These are phyloP conservation scores for Microtus richardsoni DNA, from an alignment of 2,113 vertebrate genomes.

Conservation along the genomic window DNA sequence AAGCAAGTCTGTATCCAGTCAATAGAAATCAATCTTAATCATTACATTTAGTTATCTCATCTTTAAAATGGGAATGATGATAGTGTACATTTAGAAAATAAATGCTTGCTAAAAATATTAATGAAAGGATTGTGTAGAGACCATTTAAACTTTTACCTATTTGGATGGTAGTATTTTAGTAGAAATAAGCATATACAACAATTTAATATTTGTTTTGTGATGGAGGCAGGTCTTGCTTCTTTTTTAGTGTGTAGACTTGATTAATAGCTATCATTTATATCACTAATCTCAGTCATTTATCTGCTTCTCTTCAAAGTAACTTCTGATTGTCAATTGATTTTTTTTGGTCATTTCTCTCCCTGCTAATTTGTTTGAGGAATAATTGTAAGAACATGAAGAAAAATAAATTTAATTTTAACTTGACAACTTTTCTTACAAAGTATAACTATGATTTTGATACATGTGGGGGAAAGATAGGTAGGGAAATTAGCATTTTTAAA, in stretches of 20 bases:
- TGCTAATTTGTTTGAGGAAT: neutral
- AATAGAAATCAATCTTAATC: neutral
- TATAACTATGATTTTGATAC: neutral
- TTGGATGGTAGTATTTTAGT: neutral
- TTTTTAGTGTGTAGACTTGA: neutral
- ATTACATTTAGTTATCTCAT: neutral
- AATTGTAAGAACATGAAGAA: conserved; percentile 5
- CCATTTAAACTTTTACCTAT: neutral
- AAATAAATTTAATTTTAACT: neutral
- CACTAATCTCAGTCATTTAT: neutral
- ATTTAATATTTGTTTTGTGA: neutral
- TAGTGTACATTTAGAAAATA: neutral
- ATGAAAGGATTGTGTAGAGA: neutral
- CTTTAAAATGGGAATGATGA: neutral
- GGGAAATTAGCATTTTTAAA: neutral
- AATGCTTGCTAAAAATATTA: neutral
- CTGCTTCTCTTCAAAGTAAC: neutral
- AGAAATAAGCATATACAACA: neutral
- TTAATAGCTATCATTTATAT: neutral
- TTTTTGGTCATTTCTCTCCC: neutral
- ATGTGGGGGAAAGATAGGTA: neutral
- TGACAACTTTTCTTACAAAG: conserved; percentile 6
- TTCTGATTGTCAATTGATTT: neutral
- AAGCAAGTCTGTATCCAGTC: neutral
- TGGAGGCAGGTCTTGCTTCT: neutral